Percentiles rank a stretch among this genome's conserved stretches.
Conservation (phyloP, 2,888 invertebrate genomes). For the Drosophila pseudotalamancana region DNA sequence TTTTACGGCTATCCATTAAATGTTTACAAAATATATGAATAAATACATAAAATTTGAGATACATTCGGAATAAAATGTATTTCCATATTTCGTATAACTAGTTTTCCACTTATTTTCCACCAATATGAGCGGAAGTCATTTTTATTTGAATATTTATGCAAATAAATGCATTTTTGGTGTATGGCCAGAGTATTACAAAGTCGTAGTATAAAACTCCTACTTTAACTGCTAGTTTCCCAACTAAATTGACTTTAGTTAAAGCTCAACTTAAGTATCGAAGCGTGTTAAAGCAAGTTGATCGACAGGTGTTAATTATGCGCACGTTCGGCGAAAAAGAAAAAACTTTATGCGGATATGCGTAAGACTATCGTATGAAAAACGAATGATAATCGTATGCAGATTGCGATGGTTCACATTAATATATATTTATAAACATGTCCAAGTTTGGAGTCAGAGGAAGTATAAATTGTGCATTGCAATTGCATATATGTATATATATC, state of each 20-base stretch:
- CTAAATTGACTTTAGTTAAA: too few species aligned
- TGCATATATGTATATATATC: constrained; percentile 12
- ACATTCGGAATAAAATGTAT: too few species aligned
- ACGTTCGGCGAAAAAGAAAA: constrained; percentile 21
- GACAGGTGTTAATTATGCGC: constrained; percentile 30
- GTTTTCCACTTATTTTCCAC: neutral
- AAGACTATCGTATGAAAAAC: constrained; percentile 37
- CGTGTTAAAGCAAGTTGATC: constrained; percentile 3
- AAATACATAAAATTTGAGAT: too few species aligned
- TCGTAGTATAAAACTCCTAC: neutral
- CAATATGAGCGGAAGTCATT: neutral
- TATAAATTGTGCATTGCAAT: constrained; percentile 44
- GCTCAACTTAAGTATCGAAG: neutral
- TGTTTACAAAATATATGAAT: neutral
- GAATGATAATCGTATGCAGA: constrained; percentile 46
- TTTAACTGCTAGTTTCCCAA: too few species aligned
- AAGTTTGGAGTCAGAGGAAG: constrained; percentile 52
- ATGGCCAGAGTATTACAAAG: constrained; percentile 2
- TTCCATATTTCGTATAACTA: neutral
- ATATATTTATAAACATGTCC: constrained; percentile 32
- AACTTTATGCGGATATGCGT: constrained; percentile 51
- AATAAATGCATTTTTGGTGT: neutral
- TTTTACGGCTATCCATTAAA: neutral
- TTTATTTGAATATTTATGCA: neutral
- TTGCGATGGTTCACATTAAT: constrained; percentile 5